phyloP scores from a whole-genome alignment of 2,888 invertebrate genomes.

The Tipula vernalis region DNA sequence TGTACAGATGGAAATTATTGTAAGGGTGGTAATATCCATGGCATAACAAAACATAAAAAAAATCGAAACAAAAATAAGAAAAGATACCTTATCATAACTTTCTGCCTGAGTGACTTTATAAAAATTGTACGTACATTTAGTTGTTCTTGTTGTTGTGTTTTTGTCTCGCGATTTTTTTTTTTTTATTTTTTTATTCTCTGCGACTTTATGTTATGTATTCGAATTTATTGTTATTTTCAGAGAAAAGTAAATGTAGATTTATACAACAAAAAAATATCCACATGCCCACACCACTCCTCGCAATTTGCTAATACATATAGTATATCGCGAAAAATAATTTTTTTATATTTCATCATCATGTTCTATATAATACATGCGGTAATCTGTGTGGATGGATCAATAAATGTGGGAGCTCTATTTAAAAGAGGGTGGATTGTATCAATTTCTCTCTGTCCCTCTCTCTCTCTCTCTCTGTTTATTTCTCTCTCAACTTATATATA shows the following conservation, averaged over 20 bases:
- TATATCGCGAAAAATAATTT: neutral
- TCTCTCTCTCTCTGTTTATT: no score
- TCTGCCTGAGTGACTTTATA: constrained; percentile 21
- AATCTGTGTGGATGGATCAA: neutral
- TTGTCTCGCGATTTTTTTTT: neutral
- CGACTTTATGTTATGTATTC: neutral
- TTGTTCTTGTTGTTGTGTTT: neutral
- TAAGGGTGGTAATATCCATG: neutral
- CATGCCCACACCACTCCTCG: neutral
- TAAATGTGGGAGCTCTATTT: neutral
- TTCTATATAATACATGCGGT: neutral
- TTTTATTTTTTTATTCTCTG: neutral
- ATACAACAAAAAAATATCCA: neutral
- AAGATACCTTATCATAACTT: constrained; percentile 22
- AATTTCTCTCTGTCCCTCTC: neutral
- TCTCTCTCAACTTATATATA: no score
- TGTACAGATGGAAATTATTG: neutral
- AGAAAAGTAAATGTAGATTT: neutral
- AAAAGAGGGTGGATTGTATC: neutral
- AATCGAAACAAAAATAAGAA: neutral
- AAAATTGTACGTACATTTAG: neutral
- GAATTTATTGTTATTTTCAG: neutral
- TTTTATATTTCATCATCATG: neutral
- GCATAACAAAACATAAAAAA: neutral
- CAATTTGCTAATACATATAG: neutral